phyloP scores from a whole-genome alignment of 2,888 invertebrate genomes.

The Opisthograptis luteolata region DNA sequence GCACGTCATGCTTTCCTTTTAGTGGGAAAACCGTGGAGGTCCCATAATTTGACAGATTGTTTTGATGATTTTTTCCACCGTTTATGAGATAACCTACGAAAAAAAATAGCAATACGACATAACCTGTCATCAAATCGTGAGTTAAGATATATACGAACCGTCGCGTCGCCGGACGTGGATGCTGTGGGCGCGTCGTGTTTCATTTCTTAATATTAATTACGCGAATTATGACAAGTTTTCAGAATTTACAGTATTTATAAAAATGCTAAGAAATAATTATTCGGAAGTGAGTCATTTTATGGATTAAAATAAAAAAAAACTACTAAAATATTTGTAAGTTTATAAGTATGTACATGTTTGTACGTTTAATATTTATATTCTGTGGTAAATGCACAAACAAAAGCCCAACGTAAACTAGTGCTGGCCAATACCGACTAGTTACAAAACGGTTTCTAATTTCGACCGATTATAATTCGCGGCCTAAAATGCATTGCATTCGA shows the following conservation, averaged over 20 bases:
- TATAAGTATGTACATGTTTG: too few species aligned
- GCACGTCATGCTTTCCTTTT: too few species aligned
- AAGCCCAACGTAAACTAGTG: slow-evolving; percentile 6
- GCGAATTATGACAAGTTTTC: slow-evolving; percentile 39
- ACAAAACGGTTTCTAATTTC: slow-evolving; percentile 47
- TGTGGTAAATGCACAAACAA: neutral
- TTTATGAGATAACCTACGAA: too few species aligned
- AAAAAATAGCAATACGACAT: slow-evolving; percentile 28
- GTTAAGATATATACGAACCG: slow-evolving; percentile 30
- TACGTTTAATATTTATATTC: neutral
- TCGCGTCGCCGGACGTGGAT: slow-evolving; percentile 25
- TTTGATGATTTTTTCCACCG: too few species aligned
- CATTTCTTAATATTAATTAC: slow-evolving; percentile 59
- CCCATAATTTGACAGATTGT: too few species aligned
- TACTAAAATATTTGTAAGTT: neutral
- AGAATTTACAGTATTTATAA: slow-evolving; percentile 2
- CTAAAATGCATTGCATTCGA: slow-evolving; percentile 63
- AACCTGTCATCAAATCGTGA: slow-evolving; percentile 37
- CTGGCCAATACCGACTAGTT: slow-evolving; percentile 26
- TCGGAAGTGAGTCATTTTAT: slow-evolving; percentile 26
- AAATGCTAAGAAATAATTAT: too few species aligned
- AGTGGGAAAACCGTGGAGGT: too few species aligned
- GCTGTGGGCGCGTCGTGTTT: slow-evolving; percentile 50
- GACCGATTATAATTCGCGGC: slow-evolving; percentile 41
- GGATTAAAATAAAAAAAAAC: neutral